Evolutionary conservation across 2,888 invertebrate species (phyloP).

Genomic region (Taphrorychus bicolor): DNA sequence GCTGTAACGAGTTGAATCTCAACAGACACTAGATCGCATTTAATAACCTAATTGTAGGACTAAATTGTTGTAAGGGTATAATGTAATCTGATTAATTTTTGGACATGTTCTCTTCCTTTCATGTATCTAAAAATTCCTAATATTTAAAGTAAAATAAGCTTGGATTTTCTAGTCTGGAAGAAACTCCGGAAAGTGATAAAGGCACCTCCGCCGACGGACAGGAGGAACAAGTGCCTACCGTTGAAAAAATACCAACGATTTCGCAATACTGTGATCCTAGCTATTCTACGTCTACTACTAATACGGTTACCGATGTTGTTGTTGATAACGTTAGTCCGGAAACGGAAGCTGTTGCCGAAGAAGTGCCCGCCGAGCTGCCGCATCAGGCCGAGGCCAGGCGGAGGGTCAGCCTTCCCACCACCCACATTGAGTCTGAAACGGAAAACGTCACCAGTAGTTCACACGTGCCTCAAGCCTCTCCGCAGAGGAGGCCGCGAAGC

Average conservation of each 20-base stretch:
- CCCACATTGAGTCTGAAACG: conserved; percentile 51
- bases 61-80: no score
- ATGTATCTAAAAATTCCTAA: no score
- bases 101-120: no score
- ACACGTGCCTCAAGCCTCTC: conserved; percentile 63
- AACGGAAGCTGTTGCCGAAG: conserved; percentile 26
- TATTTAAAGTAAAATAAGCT: background rate
- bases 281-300: conserved; percentile 55
- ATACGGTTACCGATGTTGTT: conserved; percentile 44
- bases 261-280: conserved; percentile 78
- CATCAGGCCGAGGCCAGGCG: conserved; percentile 41
- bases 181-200: conserved; percentile 46
- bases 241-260: conserved; percentile 72
- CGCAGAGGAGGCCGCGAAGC: conserved; percentile 77
- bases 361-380: conserved; percentile 13
- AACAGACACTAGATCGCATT: no score
- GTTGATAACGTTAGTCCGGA: conserved; percentile 44
- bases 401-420: conserved; percentile 68
- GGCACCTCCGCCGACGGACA: conserved; percentile 18
- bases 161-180: conserved; percentile 54
- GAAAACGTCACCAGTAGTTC: conserved; percentile 54
- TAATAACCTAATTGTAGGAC: no score
- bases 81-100: no score
- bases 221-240: conserved; percentile 53
- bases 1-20: no score